Conservation (phyloP, 2,888 invertebrate genomes). For the Dicyrtoma fusca region DNA sequence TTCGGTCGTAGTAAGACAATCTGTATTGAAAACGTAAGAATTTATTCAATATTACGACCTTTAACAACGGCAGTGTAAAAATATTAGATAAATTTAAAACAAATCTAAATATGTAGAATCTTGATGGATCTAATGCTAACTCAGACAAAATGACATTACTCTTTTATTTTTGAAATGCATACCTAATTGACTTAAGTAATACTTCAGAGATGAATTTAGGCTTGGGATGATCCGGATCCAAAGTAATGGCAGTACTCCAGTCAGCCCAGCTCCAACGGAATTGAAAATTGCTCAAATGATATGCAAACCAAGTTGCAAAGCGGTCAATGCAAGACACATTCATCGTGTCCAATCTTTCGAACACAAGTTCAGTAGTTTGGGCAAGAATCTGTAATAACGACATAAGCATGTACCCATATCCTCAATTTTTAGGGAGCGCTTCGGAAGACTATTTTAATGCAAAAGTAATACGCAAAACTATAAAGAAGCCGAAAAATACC, state of each 20-base stretch:
- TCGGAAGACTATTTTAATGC: too few relatives aligned
- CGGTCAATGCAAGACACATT: conserved; percentile 94
- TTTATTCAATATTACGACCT: too few relatives aligned
- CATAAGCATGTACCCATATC: neutral
- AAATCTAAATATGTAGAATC: neutral
- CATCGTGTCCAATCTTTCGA: conserved; percentile 95
- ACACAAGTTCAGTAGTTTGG: conserved; percentile 96
- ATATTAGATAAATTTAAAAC: neutral
- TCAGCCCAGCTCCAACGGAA: conserved; percentile 99
- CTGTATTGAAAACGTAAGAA: too few relatives aligned
- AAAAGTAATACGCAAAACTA: neutral
- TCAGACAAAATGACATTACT: conserved; percentile 1
- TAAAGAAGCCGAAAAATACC: conserved; percentile 59
- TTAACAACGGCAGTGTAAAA: too few relatives aligned
- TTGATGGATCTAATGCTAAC: neutral
- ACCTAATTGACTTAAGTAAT: conserved; percentile 87
- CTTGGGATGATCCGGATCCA: conserved; percentile 86
- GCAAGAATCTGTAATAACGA: conserved; percentile 71
- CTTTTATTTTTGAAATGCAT: neutral
- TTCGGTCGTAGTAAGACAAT: conserved; percentile 90
- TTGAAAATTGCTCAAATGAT: conserved; percentile 98
- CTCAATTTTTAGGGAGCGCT: too few relatives aligned
- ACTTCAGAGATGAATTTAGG: conserved; percentile 94
- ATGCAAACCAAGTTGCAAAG: conserved; percentile 97
- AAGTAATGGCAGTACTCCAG: conserved; percentile 83